phyloP scores from a whole-genome alignment of 2,888 invertebrate genomes.

The Octonoba sinensis region DNA sequence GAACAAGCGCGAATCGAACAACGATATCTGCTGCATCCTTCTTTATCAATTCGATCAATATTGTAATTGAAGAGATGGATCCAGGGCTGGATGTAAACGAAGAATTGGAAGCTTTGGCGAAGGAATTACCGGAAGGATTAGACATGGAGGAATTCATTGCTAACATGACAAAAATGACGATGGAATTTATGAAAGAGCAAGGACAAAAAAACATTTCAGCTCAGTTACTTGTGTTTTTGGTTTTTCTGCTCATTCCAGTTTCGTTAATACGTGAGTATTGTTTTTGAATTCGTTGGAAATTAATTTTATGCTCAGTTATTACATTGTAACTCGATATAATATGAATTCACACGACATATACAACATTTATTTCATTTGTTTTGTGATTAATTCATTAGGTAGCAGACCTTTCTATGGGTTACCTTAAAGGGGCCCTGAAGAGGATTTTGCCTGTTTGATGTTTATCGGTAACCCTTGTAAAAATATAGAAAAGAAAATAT shows the following conservation, averaged over 20 bases:
- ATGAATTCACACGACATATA: too few relatives aligned
- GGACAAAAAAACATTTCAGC: slow-evolving; percentile 19
- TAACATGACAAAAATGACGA: slow-evolving; percentile 29
- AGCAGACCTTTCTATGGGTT: too few relatives aligned
- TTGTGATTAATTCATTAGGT: too few relatives aligned
- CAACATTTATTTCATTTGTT: too few relatives aligned
- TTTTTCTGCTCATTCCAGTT: slow-evolving; percentile 46
- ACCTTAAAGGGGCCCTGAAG: too few relatives aligned
- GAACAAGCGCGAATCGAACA: too few relatives aligned
- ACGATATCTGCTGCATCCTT: too few relatives aligned
- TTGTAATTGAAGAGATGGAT: background rate
- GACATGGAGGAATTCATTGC: slow-evolving; percentile 48
- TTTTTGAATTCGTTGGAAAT: background rate
- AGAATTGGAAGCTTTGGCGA: slow-evolving; percentile 9
- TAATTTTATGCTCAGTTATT: background rate
- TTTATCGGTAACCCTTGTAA: too few relatives aligned
- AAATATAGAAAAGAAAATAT: too few relatives aligned
- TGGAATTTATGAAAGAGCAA: slow-evolving; percentile 39
- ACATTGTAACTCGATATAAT: background rate
- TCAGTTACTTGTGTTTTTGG: slow-evolving; percentile 21
- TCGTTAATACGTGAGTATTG: slow-evolving; percentile 46
- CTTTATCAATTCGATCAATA: too few relatives aligned
- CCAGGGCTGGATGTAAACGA: slow-evolving; percentile 18
- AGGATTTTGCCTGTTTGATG: too few relatives aligned
- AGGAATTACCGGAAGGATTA: slow-evolving; percentile 32